These are phyloP conservation scores for Calcarius lapponicus DNA, from an alignment of 2,797 vertebrate species.

Conservation along the genomic window DNA sequence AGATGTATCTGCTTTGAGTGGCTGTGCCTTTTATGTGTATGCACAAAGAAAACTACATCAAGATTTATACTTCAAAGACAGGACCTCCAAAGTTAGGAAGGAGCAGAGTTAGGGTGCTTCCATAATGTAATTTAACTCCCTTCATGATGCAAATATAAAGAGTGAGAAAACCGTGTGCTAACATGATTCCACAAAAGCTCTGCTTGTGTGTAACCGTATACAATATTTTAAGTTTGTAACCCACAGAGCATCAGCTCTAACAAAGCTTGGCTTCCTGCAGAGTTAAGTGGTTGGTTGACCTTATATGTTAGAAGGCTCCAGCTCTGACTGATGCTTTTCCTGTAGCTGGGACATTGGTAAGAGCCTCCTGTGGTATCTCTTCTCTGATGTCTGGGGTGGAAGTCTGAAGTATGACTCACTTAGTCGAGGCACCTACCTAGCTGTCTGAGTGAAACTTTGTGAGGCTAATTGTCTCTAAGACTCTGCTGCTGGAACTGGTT, in stretches of 20 bases:
- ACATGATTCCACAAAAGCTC: constrained; percentile 40
- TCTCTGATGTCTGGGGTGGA: constrained; percentile 54
- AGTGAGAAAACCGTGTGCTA: background rate
- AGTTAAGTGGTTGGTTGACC: constrained; percentile 64
- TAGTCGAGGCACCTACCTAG: background rate
- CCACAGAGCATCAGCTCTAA: constrained; percentile 41
- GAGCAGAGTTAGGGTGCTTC: constrained; percentile 11
- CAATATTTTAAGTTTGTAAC: constrained; percentile 54
- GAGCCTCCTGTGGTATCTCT: constrained; percentile 45
- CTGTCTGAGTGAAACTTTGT: constrained; percentile 16
- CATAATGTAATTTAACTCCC: background rate
- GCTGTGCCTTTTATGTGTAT: constrained; percentile 41
- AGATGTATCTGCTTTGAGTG: constrained; percentile 53
- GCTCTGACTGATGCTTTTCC: constrained; percentile 52
- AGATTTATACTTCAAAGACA: constrained; percentile 55
- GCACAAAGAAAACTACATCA: constrained; percentile 58
- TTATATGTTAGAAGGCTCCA: constrained; percentile 43
- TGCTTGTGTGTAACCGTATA: constrained; percentile 18
- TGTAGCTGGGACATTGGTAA: constrained; percentile 52
- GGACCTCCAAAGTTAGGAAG: constrained; percentile 41
- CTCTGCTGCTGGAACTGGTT: constrained; percentile 18
- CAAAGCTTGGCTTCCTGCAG: constrained; percentile 52
- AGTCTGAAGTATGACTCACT: constrained; percentile 46
- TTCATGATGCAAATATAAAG: constrained; percentile 28
- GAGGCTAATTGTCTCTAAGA: constrained; percentile 6